Conservation (phyloP, 64 coral and sea anemone species). For the Pocillopora verrucosa region DNA sequence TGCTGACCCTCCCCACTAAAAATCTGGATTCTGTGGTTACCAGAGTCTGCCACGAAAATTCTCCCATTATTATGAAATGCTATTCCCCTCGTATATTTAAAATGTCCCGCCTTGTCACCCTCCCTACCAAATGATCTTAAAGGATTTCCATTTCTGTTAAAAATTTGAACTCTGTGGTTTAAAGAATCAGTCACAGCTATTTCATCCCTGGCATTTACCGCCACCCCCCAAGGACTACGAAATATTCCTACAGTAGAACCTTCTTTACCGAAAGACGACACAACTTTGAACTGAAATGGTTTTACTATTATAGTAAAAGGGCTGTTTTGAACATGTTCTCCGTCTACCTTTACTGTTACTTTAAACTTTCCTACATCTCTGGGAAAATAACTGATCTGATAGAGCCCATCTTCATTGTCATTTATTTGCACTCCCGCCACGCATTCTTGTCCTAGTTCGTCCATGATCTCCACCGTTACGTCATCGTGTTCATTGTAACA, state of each 20-base stretch:
- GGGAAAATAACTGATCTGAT: too few species aligned
- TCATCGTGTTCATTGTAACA: too few species aligned
- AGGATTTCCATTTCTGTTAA: background rate
- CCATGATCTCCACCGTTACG: too few species aligned
- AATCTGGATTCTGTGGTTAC: slow-evolving; percentile 58
- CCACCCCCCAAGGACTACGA: background rate
- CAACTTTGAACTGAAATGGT: background rate
- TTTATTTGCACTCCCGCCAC: too few species aligned
- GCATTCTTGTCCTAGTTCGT: too few species aligned
- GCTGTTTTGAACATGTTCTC: too few species aligned
- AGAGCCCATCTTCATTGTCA: too few species aligned
- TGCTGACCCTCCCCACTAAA: slow-evolving; percentile 52
- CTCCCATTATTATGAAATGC: too few species aligned
- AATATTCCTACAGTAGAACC: background rate
- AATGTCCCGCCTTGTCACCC: too few species aligned
- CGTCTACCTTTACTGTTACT: slow-evolving; percentile 29
- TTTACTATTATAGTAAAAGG: slow-evolving; percentile 56
- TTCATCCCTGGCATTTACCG: background rate
- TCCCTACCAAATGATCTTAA: background rate
- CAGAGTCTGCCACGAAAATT: background rate
- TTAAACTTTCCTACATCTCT: slow-evolving; percentile 35
- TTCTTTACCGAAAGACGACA: background rate
- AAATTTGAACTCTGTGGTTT: background rate
- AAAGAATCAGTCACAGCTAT: background rate
- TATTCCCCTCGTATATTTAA: too few species aligned